Evolutionary conservation across 1,140 invertebrate species (phyloP).

Genomic region (Drosophila eugracilis): DNA sequence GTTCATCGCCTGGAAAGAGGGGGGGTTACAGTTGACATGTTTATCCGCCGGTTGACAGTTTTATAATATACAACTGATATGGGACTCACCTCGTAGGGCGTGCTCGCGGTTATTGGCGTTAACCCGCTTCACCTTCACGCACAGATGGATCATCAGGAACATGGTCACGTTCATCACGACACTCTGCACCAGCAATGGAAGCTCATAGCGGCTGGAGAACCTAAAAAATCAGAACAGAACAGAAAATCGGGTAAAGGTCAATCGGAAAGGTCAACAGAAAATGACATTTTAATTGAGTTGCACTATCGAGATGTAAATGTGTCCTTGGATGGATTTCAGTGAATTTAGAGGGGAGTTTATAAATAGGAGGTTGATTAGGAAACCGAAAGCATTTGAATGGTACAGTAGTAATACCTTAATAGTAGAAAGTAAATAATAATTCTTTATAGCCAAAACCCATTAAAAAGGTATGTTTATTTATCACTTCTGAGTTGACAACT

Average conservation of each 20-base stretch:
- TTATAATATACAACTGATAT: not conserved
- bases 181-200: constrained; percentile 97
- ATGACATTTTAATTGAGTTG: constrained; percentile 62
- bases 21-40: constrained; percentile 10
- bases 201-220: constrained; percentile 99
- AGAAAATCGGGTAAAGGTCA: constrained; percentile 29
- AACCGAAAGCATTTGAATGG: too few relatives aligned
- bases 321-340: not conserved
- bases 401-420: too few relatives aligned
- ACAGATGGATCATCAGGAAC: constrained; percentile 97
- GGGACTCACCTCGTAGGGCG: constrained; percentile 92
- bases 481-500: constrained; percentile 14
- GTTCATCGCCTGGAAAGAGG: constrained; percentile 68
- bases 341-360: not conserved
- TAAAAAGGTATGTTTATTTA: constrained; percentile 21
- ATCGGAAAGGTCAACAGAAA: constrained; percentile 11
- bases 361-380: too few relatives aligned
- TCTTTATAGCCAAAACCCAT: too few relatives aligned
- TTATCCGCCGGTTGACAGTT: constrained; percentile 5
- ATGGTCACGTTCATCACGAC: constrained; percentile 98
- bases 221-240: constrained; percentile 87
- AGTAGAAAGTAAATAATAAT: too few relatives aligned
- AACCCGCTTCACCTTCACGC: constrained; percentile 94
- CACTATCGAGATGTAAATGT: constrained; percentile 1
- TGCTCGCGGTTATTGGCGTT: constrained; percentile 92